These are phyloP conservation scores for Trinectes maculatus DNA, from an alignment of 2,113 vertebrate species.

Conservation along the genomic window DNA sequence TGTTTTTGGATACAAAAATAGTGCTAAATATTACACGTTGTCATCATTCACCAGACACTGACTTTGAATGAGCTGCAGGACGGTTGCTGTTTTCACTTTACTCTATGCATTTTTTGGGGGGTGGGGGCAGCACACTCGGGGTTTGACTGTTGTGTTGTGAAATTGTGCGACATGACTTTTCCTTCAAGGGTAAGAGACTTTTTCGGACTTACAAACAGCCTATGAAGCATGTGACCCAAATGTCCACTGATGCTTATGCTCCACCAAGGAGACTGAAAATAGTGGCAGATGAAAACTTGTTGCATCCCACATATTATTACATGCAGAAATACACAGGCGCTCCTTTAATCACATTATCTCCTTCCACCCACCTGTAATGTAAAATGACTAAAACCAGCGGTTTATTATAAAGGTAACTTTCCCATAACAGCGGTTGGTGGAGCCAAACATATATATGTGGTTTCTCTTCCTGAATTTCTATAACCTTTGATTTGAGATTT, in stretches of 20 bases:
- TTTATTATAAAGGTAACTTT: too few relatives aligned
- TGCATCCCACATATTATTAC: too few relatives aligned
- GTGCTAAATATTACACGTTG: conserved; percentile 70
- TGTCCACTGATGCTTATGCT: neutral
- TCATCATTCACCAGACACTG: conserved; percentile 63
- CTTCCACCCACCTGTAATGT: too few relatives aligned
- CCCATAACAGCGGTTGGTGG: too few relatives aligned
- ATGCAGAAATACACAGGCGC: too few relatives aligned
- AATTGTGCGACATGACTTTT: conserved; percentile 15
- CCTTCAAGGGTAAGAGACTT: neutral
- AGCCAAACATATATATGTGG: too few relatives aligned
- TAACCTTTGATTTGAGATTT: too few relatives aligned
- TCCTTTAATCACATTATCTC: too few relatives aligned
- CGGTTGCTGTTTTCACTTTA: conserved; percentile 7
- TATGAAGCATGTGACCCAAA: neutral
- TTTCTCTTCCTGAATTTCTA: too few relatives aligned
- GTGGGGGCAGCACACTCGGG: conserved; percentile 13
- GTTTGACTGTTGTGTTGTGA: neutral
- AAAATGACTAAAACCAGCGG: too few relatives aligned
- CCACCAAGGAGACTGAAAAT: neutral
- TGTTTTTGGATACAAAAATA: conserved; percentile 78
- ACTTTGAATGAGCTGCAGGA: conserved; percentile 48
- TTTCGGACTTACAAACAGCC: conserved; percentile 22
- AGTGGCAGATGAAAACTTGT: neutral
- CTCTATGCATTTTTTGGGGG: conserved; percentile 8